Base-by-base conservation (phyloP, 2,797 vertebrate species). In the Characodon lateralis region DNA sequence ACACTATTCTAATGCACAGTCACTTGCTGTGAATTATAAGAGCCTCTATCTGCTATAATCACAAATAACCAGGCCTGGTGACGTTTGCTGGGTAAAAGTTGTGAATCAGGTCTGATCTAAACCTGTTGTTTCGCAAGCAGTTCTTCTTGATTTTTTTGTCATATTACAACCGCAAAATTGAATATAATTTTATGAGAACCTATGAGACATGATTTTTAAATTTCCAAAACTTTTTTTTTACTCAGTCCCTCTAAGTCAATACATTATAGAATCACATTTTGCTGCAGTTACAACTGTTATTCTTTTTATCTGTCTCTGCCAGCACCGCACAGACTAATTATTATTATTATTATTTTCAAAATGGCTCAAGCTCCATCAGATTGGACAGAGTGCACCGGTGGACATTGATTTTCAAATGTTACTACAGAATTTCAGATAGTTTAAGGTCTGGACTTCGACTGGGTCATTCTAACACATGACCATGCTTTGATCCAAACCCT, bases 21-120 rank as follows among this genome's bases (percentile, higher is more conserved):
- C 39, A 68, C 65, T 68, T 68, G 65, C 22, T 68, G 65, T 68
- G 65, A 68, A 43, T 68, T 68, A 39, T 68, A 39, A 41, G 65
- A 43, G 35, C 22, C 10, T 13, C 39, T 68, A 41, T 13, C 10
- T n/a, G 39, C 65, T 41, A 43, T 10, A 66, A 28, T 61, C 5
- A 61, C 58, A 35, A 63, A 43, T 43, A 68, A n/a, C 39, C 65
- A 13, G 24, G 65, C 43, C 43, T n/a, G 39, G 20, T 43, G 39
- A 68, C 65, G n/a, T 35, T 68, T 68, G 22, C 22, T 68, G 35
- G 65, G 39, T 68, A 43, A 68, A n/a, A 20, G 4, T 6, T 68
- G 6, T 24, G 39, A 24, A 68, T 24, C 24, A 39, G 22, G 35
- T 43, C 22, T 68, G 35, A 68, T 41, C 63, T 41, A 39, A 66